Conservation (phyloP, 2,797 vertebrate species). For the Apogon talboti region DNA sequence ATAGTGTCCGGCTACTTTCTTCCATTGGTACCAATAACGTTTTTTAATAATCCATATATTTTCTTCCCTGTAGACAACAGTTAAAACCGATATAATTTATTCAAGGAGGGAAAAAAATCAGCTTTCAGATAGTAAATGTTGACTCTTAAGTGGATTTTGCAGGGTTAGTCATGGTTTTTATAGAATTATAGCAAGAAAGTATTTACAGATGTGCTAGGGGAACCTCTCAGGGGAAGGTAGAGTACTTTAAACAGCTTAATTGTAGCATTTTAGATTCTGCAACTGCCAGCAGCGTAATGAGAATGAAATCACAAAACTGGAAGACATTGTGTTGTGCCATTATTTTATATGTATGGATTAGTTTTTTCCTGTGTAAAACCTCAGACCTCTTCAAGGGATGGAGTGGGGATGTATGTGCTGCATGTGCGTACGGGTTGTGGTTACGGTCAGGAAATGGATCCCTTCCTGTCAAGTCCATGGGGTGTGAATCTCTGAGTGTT, state of each 20-base stretch:
- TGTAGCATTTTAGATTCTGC: constrained; percentile 39
- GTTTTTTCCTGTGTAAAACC: constrained; percentile 19
- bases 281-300: constrained; percentile 32
- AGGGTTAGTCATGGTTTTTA: constrained; percentile 64
- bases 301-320: constrained; percentile 24
- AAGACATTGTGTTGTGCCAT: constrained; percentile 1
- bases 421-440: constrained; percentile 74
- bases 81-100: constrained; percentile 28
- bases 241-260: constrained; percentile 51
- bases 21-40: not conserved
- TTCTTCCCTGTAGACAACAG: not conserved
- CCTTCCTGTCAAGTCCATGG: constrained; percentile 78
- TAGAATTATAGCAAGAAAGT: constrained; percentile 61
- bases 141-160: constrained; percentile 65
- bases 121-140: constrained; percentile 41
- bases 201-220: constrained; percentile 68
- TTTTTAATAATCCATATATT: constrained; percentile 13
- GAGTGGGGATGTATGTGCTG: constrained; percentile 28
- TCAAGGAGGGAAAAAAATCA: not conserved
- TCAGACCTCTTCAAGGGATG: constrained; percentile 23
- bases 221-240: constrained; percentile 40
- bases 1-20: not conserved
- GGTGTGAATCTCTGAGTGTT: constrained; percentile 73
- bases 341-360: constrained; percentile 1
- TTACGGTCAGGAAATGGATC: constrained; percentile 85